phyloP scores from a whole-genome alignment of 2,113 vertebrate genomes.

The Passer domesticus region DNA sequence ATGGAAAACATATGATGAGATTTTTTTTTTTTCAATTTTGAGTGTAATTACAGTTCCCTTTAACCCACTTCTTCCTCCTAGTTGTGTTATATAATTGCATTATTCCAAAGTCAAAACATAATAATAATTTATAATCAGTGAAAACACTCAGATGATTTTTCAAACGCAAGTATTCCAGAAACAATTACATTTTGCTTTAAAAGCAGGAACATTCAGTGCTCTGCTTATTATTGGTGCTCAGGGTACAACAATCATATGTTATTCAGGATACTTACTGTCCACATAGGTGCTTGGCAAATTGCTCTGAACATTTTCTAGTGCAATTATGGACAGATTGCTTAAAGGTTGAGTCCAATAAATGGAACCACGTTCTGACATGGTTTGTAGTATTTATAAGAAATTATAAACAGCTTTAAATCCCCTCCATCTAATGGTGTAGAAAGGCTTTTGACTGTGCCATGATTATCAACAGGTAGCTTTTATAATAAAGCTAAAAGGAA shows the following conservation, averaged over 20 bases:
- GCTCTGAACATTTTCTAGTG: conserved; percentile 25
- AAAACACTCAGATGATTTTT: background rate
- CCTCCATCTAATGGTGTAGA: background rate
- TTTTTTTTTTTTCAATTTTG: background rate
- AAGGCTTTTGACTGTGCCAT: background rate
- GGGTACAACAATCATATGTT: conserved; percentile 41
- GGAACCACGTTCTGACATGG: background rate
- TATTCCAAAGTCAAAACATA: conserved; percentile 15
- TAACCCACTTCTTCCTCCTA: background rate
- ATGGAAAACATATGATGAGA: background rate
- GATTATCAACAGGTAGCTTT: background rate
- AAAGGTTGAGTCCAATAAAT: conserved; percentile 25
- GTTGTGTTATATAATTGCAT: background rate
- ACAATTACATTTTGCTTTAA: conserved; percentile 34
- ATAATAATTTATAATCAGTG: background rate
- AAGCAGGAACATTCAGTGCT: background rate
- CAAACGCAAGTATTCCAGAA: conserved; percentile 1
- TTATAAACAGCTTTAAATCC: background rate
- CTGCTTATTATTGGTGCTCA: conserved; percentile 16
- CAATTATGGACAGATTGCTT: conserved; percentile 51
- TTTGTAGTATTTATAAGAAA: background rate
- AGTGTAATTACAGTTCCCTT: background rate
- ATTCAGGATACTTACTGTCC: conserved; percentile 48
- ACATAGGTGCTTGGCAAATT: conserved; percentile 49
- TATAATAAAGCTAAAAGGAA: background rate